Base-by-base conservation (phyloP, 2,113 vertebrate species). In the Apteryx mantelli region DNA sequence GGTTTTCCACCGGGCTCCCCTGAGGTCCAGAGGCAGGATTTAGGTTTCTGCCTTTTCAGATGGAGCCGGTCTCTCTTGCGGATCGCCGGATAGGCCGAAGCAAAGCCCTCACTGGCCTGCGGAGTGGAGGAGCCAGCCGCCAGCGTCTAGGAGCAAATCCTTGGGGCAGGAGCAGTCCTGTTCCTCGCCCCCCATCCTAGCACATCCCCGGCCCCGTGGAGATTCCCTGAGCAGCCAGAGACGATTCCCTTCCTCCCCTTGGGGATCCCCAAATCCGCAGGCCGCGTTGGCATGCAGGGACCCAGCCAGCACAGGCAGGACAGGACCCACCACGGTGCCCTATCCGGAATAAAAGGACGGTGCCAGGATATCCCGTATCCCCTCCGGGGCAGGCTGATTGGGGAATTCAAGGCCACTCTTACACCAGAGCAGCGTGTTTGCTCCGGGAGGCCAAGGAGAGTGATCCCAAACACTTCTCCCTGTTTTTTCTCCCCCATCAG, bases 241-340 rank as follows among this genome's bases (percentile, higher is more conserved):
- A 7, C 15, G 15, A 2, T 82, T 22, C 16, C 32, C 14, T 66
- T 79, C 40, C 52, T 75, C 50, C 0, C 0, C 77, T 91, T 40
- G 17, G 74, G 48, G 55, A 74, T 32, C 36, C 81, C 89, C 61
- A 38, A 76, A 91, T 20, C 38, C 36, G 18, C 30, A 81, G 56
- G 61, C 48, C 65, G 66, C 76, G 65, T 81, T 0, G 0, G 79
- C 40, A 8, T 12, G 60, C 30, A 19, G 56, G 56, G 30, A 58
- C 30, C 17, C 18, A 6, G 32, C 17, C 30, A 6, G 56, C 56
- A 19, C 56, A 6, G 56, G 55, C 55, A 58, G 56, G 56, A 58
- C 56, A 11, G 30, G 30, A 94, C 34, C 94, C 96, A 95, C 93
- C 84, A 78, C 8, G 1, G 44, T 73, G 93, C 91, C 94, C 91